phyloP scores from a whole-genome alignment of 2,113 vertebrate species.

The Oncorhynchus kisutch region DNA sequence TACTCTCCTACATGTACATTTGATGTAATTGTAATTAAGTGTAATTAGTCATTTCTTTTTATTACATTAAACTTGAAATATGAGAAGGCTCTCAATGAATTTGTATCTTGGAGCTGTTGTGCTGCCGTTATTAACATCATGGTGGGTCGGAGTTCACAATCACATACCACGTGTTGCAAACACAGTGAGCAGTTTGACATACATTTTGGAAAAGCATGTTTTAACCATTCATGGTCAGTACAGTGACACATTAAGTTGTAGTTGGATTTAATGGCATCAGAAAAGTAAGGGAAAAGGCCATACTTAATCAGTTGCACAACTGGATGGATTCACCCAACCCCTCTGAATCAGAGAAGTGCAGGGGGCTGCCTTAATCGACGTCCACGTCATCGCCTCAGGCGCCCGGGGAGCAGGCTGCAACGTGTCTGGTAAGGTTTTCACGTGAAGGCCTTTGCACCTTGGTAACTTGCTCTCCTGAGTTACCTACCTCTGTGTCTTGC shows the following conservation, averaged over 20 bases:
- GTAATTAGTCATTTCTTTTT: background rate
- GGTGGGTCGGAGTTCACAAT: background rate
- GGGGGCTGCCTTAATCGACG: no score
- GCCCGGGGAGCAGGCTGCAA: no score
- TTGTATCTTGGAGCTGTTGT: background rate
- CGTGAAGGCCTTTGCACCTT: background rate
- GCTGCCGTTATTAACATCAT: no score
- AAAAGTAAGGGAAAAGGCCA: background rate
- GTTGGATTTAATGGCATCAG: background rate
- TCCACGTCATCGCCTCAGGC: no score
- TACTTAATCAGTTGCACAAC: no score
- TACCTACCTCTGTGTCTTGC: background rate
- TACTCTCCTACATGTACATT: background rate
- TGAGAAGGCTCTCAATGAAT: background rate
- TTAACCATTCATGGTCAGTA: background rate
- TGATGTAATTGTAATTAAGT: background rate
- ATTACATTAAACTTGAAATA: background rate
- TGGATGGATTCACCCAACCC: no score
- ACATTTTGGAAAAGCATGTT: background rate
- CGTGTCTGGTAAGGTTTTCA: background rate
- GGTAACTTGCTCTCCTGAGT: background rate
- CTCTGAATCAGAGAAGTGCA: no score
- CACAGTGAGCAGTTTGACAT: background rate
- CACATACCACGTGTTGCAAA: no score
- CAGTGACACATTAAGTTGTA: background rate